Percentiles rank a stretch among this genome's conserved stretches.
Conservation (phyloP, 1,140 invertebrate species). For the Harpegnathos saltator region DNA sequence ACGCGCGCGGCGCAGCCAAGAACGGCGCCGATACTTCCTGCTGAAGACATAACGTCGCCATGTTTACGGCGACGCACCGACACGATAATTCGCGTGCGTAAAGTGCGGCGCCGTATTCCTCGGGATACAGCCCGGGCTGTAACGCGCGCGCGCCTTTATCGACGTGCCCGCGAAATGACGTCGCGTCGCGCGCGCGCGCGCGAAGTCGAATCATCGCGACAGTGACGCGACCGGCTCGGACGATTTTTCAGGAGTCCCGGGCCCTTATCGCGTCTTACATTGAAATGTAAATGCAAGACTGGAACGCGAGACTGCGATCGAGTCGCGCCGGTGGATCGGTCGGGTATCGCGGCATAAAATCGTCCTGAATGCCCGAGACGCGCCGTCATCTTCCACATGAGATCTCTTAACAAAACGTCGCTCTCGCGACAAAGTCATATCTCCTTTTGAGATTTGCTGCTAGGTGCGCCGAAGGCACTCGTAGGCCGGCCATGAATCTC, state of each 20-base stretch:
- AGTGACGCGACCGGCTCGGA: not conserved
- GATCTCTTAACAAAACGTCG: not conserved
- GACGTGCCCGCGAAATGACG: slow-evolving; percentile 19
- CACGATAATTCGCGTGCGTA: slow-evolving; percentile 63
- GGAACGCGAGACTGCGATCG: too few relatives aligned
- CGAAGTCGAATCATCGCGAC: not conserved
- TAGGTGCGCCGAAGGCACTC: too few relatives aligned
- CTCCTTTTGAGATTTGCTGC: too few relatives aligned
- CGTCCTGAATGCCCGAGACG: not conserved
- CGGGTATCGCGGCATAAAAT: not conserved
- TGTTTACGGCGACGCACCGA: slow-evolving; percentile 63
- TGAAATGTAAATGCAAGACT: slow-evolving; percentile 26
- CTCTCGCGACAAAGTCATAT: too few relatives aligned
- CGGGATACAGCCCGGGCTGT: not conserved
- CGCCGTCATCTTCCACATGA: not conserved
- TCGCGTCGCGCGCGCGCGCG: not conserved
- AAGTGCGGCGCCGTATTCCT: slow-evolving; percentile 13
- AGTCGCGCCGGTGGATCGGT: not conserved
- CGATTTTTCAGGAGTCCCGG: not conserved
- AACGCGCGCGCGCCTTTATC: slow-evolving; percentile 19
- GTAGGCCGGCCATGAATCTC: too few relatives aligned
- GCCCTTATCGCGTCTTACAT: slow-evolving; percentile 13
- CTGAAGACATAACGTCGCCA: slow-evolving; percentile 68
- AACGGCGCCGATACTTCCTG: slow-evolving; percentile 64
- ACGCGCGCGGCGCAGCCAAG: slow-evolving; percentile 53